Percentiles rank a stretch among this genome's conserved stretches.
phyloP scores from a whole-genome alignment of 2,113 vertebrate species.

The Calidris pugnax region DNA sequence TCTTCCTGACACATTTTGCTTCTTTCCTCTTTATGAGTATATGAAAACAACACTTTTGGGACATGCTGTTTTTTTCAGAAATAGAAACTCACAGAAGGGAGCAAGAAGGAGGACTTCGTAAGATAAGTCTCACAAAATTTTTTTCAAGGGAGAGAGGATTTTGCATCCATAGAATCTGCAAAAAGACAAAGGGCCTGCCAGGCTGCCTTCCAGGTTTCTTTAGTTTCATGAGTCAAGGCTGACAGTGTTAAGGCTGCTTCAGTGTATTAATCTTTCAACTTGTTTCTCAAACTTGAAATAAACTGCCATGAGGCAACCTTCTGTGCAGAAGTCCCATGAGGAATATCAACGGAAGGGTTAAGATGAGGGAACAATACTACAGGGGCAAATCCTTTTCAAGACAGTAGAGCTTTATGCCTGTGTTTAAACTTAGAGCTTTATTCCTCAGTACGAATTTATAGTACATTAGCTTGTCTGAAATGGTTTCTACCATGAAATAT shows the following conservation, averaged over 20 bases:
- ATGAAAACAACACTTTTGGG: background rate
- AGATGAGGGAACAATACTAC: background rate
- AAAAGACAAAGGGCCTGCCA: background rate
- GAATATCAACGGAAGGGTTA: background rate
- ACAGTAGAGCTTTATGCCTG: background rate
- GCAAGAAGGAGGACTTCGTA: background rate
- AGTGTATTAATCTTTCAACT: background rate
- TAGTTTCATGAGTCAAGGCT: background rate
- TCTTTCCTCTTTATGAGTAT: background rate
- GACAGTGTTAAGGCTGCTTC: background rate
- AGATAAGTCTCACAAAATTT: background rate
- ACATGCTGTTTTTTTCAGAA: background rate
- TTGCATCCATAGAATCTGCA: background rate
- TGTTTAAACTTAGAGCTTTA: background rate
- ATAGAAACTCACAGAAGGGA: background rate
- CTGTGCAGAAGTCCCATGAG: background rate
- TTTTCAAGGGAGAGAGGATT: background rate
- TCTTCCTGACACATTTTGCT: background rate
- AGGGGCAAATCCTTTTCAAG: background rate
- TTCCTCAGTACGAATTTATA: background rate
- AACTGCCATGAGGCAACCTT: background rate
- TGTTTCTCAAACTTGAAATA: background rate
- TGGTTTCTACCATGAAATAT: background rate
- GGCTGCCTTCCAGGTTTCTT: background rate
- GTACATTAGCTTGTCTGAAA: background rate